Conservation (phyloP, 2,888 invertebrate species). For the Strigamia maritima region DNA sequence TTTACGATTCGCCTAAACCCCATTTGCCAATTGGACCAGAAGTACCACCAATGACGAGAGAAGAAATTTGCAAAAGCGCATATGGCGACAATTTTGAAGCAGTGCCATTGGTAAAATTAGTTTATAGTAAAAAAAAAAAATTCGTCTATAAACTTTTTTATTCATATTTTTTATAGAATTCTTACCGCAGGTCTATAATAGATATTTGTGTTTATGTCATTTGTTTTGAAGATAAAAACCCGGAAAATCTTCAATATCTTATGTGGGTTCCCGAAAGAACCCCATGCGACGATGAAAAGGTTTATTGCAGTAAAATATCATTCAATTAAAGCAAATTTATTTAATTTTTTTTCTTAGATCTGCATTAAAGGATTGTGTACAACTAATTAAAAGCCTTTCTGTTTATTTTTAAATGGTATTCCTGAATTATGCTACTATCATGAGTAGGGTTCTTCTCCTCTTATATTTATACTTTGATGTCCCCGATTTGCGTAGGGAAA, state of each 20-base stretch:
- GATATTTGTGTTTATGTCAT: not conserved
- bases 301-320: not conserved
- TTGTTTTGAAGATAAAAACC: not conserved
- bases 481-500: too few species aligned
- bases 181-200: not conserved
- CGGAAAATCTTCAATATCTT: not conserved
- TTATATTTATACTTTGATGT: too few species aligned
- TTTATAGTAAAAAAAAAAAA: too few species aligned
- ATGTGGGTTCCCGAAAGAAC: not conserved
- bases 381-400: too few species aligned
- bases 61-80: not conserved
- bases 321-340: too few species aligned
- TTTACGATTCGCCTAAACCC: not conserved
- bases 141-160: not conserved
- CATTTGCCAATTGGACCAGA: not conserved
- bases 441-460: too few species aligned
- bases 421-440: too few species aligned
- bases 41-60: not conserved
- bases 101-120: not conserved
- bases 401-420: too few species aligned
- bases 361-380: too few species aligned
- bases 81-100: not conserved
- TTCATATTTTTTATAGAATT: not conserved
- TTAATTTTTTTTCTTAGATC: too few species aligned
- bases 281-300: not conserved